Percentiles rank a stretch among this genome's conserved stretches.
phyloP scores from a whole-genome alignment of 2,797 vertebrate species.

The Choloepus didactylus region DNA sequence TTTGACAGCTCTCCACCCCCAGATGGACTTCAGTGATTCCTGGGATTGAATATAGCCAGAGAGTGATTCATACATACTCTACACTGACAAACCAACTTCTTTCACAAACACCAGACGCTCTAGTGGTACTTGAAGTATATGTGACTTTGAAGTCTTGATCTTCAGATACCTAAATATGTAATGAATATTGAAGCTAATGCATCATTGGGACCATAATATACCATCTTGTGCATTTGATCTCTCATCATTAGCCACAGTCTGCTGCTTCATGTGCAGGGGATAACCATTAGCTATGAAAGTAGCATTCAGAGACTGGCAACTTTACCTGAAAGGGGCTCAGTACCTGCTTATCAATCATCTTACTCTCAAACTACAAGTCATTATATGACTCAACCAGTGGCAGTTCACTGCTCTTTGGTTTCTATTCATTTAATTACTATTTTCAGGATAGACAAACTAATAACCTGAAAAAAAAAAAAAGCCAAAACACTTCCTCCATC shows the following conservation, averaged over 20 bases:
- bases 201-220: constrained; percentile 63
- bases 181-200: constrained; percentile 67
- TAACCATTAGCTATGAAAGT: constrained; percentile 69
- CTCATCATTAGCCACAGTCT: constrained; percentile 62
- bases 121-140: constrained; percentile 74
- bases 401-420: constrained; percentile 43
- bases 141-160: constrained; percentile 67
- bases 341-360: constrained; percentile 55
- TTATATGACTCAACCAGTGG: background rate
- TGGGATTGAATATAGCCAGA: constrained; percentile 56
- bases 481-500: constrained; percentile 39
- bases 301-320: constrained; percentile 58
- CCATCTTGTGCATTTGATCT: constrained; percentile 59
- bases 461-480: background rate
- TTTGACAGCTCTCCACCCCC: constrained; percentile 31
- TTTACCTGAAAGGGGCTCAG: constrained; percentile 52
- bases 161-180: constrained; percentile 49
- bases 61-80: background rate
- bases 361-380: constrained; percentile 55
- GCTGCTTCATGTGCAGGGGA: constrained; percentile 55
- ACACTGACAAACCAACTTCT: constrained; percentile 60
- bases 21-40: constrained; percentile 54
- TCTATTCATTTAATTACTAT: constrained; percentile 62
- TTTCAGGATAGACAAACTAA: constrained; percentile 54
- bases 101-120: constrained; percentile 44